Conservation (phyloP, 2,797 vertebrate species). For the Coilia nasus region DNA sequence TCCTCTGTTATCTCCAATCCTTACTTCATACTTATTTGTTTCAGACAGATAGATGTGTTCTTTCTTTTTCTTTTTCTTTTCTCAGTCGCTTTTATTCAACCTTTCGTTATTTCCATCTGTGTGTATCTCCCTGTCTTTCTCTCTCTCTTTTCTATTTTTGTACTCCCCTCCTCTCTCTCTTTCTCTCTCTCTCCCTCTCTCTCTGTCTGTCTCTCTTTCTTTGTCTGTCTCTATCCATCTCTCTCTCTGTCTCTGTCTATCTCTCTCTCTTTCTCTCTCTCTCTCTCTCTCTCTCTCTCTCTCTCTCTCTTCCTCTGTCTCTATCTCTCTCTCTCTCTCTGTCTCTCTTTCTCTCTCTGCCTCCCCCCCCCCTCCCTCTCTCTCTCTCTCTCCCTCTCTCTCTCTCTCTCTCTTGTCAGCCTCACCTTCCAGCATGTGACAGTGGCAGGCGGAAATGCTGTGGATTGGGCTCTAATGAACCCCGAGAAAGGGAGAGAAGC, state of each 20-base stretch:
- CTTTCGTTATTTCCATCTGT: not conserved
- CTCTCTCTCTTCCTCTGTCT: not conserved
- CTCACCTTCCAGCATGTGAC: not conserved
- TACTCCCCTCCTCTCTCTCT: not conserved
- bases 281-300: not conserved
- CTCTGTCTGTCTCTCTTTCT: not conserved
- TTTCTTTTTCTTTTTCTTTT: not conserved
- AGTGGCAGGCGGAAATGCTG: constrained; percentile 12
- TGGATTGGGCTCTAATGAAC: not conserved
- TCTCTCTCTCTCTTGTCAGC: constrained; percentile 9
- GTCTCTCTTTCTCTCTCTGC: not conserved
- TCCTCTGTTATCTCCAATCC: not conserved
- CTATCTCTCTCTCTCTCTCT: not conserved
- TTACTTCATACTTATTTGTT: not conserved
- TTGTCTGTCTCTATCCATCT: not conserved
- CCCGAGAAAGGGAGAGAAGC: not conserved
- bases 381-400: not conserved
- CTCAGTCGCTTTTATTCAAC: not conserved
- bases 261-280: not conserved
- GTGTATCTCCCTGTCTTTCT: not conserved
- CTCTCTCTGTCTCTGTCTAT: not conserved
- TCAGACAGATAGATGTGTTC: not conserved
- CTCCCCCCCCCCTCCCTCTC: not conserved
- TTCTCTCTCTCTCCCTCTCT: not conserved
- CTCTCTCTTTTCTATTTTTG: not conserved